Percentiles rank a stretch among this genome's conserved stretches.
These are phyloP conservation scores for Drosophila robusta DNA, from an alignment of 2,888 invertebrate species.

Conservation along the genomic window DNA sequence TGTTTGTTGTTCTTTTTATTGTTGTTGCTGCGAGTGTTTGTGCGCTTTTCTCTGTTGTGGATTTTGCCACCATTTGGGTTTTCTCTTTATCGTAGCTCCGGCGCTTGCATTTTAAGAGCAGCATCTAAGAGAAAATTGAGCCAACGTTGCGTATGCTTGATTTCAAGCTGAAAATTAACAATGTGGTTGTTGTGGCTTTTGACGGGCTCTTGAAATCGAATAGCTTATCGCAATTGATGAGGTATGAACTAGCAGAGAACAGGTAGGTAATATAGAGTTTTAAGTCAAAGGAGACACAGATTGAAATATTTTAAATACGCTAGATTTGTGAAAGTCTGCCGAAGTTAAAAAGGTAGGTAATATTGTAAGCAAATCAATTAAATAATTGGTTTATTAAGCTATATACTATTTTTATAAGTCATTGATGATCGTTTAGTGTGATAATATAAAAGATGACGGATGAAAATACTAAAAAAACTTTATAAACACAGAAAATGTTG, in stretches of 20 bases:
- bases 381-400: too few relatives aligned
- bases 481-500: too few relatives aligned
- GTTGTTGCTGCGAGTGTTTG: background rate
- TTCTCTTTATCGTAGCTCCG: slow-evolving; percentile 30
- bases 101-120: slow-evolving; percentile 51
- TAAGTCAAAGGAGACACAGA: background rate
- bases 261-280: too few relatives aligned
- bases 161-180: slow-evolving; percentile 3
- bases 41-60: slow-evolving; percentile 4
- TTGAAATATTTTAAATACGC: background rate
- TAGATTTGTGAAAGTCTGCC: too few relatives aligned
- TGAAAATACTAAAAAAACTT: too few relatives aligned
- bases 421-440: too few relatives aligned
- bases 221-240: background rate
- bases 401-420: too few relatives aligned
- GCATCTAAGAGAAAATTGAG: slow-evolving; percentile 30
- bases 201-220: background rate
- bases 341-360: too few relatives aligned
- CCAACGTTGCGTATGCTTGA: slow-evolving; percentile 60
- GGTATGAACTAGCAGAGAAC: background rate
- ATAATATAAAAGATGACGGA: too few relatives aligned
- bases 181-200: background rate
- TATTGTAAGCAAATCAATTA: too few relatives aligned
- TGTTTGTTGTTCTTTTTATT: background rate
- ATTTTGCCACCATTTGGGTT: slow-evolving; percentile 7